Base-by-base conservation (phyloP, 2,113 vertebrate species). In the Takifugu flavidus region DNA sequence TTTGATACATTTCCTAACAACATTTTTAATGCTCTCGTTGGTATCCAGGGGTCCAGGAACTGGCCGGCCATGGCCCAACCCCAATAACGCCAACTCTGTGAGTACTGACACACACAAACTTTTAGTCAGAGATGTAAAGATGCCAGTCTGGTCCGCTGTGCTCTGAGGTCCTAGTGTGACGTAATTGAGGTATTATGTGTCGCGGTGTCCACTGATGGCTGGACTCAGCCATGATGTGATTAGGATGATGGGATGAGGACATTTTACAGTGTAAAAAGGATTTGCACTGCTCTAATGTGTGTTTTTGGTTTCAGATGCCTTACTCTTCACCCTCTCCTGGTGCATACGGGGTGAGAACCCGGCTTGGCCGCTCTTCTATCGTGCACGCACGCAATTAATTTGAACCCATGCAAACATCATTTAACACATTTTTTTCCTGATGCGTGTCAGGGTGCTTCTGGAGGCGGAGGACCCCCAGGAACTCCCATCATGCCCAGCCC, bases 401-500 rank as follows among this genome's bases (percentile, higher is more conserved):
- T 50, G 3, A 49, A 5, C 29, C 10, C 6, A n/a, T 7, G 42
- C 55, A 50, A 34, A 28, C 43, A 25, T 7, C 0, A 28, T 51
- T 14, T 27, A n/a, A 11, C 77, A 46, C 4, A 53, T 25, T 49
- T 52, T 51, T 63, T 13, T 56, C 26, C 15, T 67, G 13, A 3
- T 62, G 86, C 62, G 67, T 72, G 59, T 26, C 71, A 99, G 97
- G 97, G 96, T 73, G 95, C 96, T 13, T 96, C 96, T 25, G 95
- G 96, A 4, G 96, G 97, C 4, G 95, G 96, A 2, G 97, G 96
- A 53, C 97, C 96, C 59, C 96, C 97, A 4, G 96, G 97, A 87
- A 99, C 97, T 64, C 97, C 97, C 77, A 98, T 99, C 88, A 98
- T 99, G 93, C 96, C 97, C 73, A 99, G 97, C 83, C 97, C 97